Conservation (phyloP, 2,113 vertebrate species). For the Smithornis capensis region DNA sequence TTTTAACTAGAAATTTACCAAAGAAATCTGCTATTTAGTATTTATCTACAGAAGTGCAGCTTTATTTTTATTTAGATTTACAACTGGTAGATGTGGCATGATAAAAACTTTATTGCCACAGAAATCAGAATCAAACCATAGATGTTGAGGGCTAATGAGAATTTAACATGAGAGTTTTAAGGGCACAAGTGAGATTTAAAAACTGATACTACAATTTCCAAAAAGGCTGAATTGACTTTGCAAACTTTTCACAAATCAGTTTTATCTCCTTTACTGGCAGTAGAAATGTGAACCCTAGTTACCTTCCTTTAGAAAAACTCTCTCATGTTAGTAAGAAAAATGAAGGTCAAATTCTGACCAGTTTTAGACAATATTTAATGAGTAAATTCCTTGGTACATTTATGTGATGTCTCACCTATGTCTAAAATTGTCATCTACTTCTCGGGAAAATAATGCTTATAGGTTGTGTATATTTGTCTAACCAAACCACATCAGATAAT, state of each 20-base stretch:
- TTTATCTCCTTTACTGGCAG: background rate
- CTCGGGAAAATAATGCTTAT: background rate
- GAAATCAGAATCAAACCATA: background rate
- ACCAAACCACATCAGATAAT: background rate
- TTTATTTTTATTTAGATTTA: background rate
- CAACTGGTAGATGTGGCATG: background rate
- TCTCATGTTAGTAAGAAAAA: background rate
- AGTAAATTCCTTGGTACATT: background rate
- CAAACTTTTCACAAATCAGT: background rate
- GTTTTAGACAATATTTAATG: background rate
- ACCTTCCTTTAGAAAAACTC: background rate
- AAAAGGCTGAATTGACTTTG: background rate
- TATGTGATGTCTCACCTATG: background rate
- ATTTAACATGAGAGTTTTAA: background rate
- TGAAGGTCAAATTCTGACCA: background rate
- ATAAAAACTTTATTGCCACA: background rate
- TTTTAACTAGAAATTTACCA: background rate
- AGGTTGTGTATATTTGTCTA: background rate
- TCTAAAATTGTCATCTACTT: background rate
- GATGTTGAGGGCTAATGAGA: background rate
- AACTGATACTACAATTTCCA: background rate
- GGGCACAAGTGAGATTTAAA: background rate
- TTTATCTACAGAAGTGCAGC: background rate
- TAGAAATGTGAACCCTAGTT: background rate
- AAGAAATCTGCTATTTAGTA: background rate